Percentiles rank a stretch among this genome's conserved stretches.
These are phyloP conservation scores for Nothocercus julius DNA, from an alignment of 2,113 vertebrate genomes.

Conservation along the genomic window DNA sequence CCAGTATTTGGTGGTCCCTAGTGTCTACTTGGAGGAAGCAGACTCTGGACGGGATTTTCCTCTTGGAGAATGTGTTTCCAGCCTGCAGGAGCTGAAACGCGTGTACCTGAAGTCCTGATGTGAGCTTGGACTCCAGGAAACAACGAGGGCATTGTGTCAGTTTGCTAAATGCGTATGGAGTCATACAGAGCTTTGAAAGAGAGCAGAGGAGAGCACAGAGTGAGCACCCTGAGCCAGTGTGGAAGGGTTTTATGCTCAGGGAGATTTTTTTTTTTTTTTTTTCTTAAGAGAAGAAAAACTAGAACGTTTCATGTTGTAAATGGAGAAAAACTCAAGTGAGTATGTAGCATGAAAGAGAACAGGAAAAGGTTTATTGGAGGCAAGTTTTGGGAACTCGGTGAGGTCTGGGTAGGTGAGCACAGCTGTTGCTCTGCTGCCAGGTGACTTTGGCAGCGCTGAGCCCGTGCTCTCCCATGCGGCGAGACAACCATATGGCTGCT, in stretches of 20 bases:
- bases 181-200: rapidly evolving
- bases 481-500: rapidly evolving
- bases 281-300: neutral
- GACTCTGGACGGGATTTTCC: neutral
- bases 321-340: neutral
- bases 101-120: neutral
- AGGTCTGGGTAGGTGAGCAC: too few relatives aligned
- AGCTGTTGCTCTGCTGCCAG: neutral
- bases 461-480: neutral
- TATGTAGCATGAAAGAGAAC: neutral
- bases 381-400: neutral
- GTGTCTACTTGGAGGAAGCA: neutral
- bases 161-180: neutral
- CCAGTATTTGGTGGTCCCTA: neutral
- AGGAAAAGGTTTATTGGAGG: neutral
- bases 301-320: neutral
- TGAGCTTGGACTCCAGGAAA: neutral
- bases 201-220: neutral
- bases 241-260: neutral
- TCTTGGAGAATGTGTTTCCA: neutral
- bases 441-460: neutral
- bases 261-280: neutral
- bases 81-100: neutral
- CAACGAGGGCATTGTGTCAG: rapidly evolving
- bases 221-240: neutral